Base-by-base conservation (phyloP, 2,888 invertebrate genomes). In the Mechanitis mazaeus region DNA sequence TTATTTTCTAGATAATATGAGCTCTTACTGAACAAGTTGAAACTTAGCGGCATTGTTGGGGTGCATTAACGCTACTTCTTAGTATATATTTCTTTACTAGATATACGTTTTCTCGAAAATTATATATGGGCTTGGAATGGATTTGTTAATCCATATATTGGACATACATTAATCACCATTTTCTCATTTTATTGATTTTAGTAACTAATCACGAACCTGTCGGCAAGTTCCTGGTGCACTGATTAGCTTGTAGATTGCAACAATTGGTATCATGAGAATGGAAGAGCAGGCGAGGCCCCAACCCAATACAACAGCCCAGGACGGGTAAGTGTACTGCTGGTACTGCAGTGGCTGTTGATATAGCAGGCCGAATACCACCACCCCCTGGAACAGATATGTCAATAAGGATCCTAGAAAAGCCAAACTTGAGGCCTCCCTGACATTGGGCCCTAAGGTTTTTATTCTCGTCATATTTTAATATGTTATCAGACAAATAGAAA, bases 251-350 rank as follows among this genome's bases (percentile, higher is more conserved):
- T 93, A 89, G 56, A 94, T 78, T 0, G 93, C 94, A 20, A 94
- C 91, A 2, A 93, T 73, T 0, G 95, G 95, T 72, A 95, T 94
- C 93, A 94, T 94, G 59, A 93, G 82, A 54, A 94, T 94, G 56
- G 94, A 94, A 62, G 94, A 94, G 69, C 94, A 91, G n/a, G 94
- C 94, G 55, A 95, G 88, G 0, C 91, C 90, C 94, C 94, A 94
- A 58, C 94, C 95, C 12, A 94, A 87, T 71, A 92, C 90, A 73
- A 93, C 94, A 0, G 94, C 94, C 94, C 94, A 94, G 65, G 80
- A 87, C 0, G 95, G 94, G 76, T 94, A 95, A 31, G 84, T 86
- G 78, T 94, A 94, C 62, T 92, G 91, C 74, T 93, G 93, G 79
- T 94, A 94, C 70, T 92, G 91, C 6, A 94, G 80, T 0, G 93